These are phyloP conservation scores for Druon quercuslanigerum DNA, from an alignment of 1,140 invertebrate species.

Conservation along the genomic window DNA sequence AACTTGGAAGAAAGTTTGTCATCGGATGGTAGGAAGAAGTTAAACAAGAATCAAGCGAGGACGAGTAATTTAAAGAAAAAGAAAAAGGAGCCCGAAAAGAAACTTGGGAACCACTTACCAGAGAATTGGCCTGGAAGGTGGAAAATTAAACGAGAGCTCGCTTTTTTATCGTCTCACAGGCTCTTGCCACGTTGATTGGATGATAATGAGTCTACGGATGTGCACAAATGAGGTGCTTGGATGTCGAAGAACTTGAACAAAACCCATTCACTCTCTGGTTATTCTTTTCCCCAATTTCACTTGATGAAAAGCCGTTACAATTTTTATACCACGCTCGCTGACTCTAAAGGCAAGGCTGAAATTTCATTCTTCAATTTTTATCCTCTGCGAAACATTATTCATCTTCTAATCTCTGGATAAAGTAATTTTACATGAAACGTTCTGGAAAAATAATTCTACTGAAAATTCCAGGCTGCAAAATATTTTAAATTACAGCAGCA, in stretches of 20 bases:
- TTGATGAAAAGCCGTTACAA: slow-evolving; percentile 27
- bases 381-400: not conserved
- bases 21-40: slow-evolving; percentile 4
- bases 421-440: not conserved
- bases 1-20: slow-evolving; percentile 40
- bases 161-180: slow-evolving; percentile 27
- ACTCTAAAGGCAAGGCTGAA: not conserved
- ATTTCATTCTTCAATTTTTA: slow-evolving; percentile 26
- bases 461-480: not conserved
- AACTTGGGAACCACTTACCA: slow-evolving; percentile 15
- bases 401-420: not conserved
- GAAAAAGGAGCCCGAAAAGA: slow-evolving; percentile 24
- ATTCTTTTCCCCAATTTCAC: slow-evolving; percentile 11
- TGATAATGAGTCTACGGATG: slow-evolving; percentile 39
- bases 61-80: slow-evolving; percentile 26
- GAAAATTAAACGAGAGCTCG: slow-evolving; percentile 21
- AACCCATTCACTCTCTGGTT: not conserved
- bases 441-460: not conserved
- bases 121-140: slow-evolving; percentile 30
- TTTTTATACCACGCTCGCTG: not conserved
- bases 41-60: slow-evolving; percentile 27
- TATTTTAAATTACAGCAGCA: not conserved
- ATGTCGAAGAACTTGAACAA: slow-evolving; percentile 19
- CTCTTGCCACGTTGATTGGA: slow-evolving; percentile 41
- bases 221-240: slow-evolving; percentile 23